A percentile compares a stretch with the other conserved stretches of the same genome.
These are phyloP conservation scores for Smittia aterrima DNA, from an alignment of 2,888 invertebrate species.

Conservation along the genomic window DNA sequence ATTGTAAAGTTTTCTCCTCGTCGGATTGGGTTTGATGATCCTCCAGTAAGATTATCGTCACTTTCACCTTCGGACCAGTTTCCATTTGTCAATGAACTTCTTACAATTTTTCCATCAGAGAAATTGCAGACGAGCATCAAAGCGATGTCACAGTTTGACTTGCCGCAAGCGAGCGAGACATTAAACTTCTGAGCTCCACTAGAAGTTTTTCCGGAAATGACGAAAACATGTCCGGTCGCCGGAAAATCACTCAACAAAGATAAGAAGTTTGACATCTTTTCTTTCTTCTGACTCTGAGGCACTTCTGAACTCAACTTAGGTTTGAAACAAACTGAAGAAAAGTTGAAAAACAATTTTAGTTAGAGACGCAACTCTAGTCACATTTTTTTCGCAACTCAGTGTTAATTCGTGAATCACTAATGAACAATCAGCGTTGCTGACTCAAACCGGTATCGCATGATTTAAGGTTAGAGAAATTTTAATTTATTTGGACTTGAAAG, in stretches of 20 bases:
- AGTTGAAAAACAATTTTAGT: background rate
- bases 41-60: background rate
- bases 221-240: slow-evolving; percentile 3
- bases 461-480: too few relatives aligned
- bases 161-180: background rate
- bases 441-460: too few relatives aligned
- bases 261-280: slow-evolving; percentile 4
- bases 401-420: too few relatives aligned
- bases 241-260: slow-evolving; percentile 5
- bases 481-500: too few relatives aligned
- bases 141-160: background rate
- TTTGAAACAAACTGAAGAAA: background rate
- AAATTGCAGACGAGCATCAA: background rate
- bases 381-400: too few relatives aligned
- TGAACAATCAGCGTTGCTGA: too few relatives aligned
- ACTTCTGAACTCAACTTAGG: background rate
- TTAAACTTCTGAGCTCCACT: background rate
- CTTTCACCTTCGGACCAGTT: background rate
- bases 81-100: background rate
- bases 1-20: slow-evolving; percentile 41
- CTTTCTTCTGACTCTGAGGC: background rate
- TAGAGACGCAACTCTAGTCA: too few relatives aligned
- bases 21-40: background rate
- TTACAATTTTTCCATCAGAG: background rate
- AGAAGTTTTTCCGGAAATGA: slow-evolving; percentile 3